phyloP scores from a whole-genome alignment of 2,797 vertebrate species.

The Xenentodon cancila region DNA sequence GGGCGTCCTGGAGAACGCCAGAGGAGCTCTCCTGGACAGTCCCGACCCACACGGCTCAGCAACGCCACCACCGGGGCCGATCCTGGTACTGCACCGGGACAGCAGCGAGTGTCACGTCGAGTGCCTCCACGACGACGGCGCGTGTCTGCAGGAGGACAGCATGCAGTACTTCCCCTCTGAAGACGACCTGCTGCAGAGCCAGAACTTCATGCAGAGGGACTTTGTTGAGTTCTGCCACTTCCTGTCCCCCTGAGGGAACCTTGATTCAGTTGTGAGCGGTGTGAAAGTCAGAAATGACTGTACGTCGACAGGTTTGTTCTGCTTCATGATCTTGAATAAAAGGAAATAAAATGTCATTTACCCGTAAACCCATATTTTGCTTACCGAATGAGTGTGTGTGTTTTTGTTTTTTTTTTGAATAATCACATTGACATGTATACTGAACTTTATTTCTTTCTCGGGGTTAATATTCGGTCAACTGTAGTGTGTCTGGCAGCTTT shows the following conservation, averaged over 20 bases:
- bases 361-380: too few species aligned
- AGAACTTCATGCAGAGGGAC: slow-evolving; percentile 90
- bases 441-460: too few species aligned
- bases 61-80: slow-evolving; percentile 15
- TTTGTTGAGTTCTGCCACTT: slow-evolving; percentile 88
- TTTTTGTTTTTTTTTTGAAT: too few species aligned
- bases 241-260: slow-evolving; percentile 56
- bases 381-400: too few species aligned
- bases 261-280: too few species aligned
- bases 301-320: slow-evolving; percentile 64
- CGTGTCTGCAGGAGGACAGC: slow-evolving; percentile 81
- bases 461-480: too few species aligned
- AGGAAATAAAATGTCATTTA: too few species aligned
- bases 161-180: slow-evolving; percentile 90
- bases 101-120: too few species aligned
- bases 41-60: slow-evolving; percentile 36
- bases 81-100: slow-evolving; percentile 47
- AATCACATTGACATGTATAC: too few species aligned
- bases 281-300: too few species aligned
- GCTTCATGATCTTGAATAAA: slow-evolving; percentile 22
- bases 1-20: slow-evolving; percentile 88
- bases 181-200: slow-evolving; percentile 87
- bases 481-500: background rate
- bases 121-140: slow-evolving; percentile 21
- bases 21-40: slow-evolving; percentile 85